Percentiles rank a stretch among this genome's conserved stretches.
These are phyloP conservation scores for Chaetodon trifascialis DNA, from an alignment of 2,113 vertebrate species.

Conservation along the genomic window DNA sequence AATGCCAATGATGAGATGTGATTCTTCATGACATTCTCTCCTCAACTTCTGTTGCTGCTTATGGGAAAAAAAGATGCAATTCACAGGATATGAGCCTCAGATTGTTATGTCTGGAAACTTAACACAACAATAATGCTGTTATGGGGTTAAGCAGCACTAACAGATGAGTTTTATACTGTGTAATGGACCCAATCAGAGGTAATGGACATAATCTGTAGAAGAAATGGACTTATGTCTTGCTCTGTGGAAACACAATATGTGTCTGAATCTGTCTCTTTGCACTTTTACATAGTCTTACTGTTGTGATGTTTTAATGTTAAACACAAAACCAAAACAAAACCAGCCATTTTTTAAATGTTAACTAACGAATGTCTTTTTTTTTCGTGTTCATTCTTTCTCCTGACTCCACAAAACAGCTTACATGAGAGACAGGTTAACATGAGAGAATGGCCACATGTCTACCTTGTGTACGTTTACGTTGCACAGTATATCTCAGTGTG, in stretches of 20 bases:
- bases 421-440: background rate
- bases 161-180: background rate
- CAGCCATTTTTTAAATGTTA: background rate
- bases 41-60: background rate
- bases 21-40: constrained; percentile 6
- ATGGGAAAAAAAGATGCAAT: constrained; percentile 1
- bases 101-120: constrained; percentile 18
- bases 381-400: background rate
- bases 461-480: background rate
- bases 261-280: background rate
- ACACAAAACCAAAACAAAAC: background rate
- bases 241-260: background rate
- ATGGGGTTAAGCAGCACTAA: background rate
- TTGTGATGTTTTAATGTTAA: background rate
- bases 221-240: background rate
- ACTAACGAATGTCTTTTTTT: background rate
- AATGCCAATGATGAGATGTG: constrained; percentile 18
- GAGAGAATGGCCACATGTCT: background rate
- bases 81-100: constrained; percentile 10
- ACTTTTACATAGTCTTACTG: background rate
- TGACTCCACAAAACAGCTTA: background rate
- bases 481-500: background rate
- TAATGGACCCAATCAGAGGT: constrained; percentile 9
- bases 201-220: constrained; percentile 27
- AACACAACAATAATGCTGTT: constrained; percentile 19